Evolutionary conservation across 2,113 vertebrate species (phyloP).

Genomic region (Crotalus viridis): DNA sequence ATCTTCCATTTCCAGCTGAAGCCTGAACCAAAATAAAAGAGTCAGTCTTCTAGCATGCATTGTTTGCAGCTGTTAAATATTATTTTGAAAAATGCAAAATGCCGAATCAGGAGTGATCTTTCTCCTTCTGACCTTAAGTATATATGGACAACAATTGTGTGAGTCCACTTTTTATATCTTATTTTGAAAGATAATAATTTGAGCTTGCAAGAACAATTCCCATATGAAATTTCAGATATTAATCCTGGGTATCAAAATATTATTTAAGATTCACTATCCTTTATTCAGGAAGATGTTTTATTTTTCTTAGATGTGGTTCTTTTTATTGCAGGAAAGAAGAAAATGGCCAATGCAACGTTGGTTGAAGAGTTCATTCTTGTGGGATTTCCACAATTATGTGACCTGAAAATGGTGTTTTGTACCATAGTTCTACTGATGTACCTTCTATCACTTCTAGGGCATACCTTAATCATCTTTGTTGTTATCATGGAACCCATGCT

Average conservation of each 20-base stretch:
- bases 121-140: no score
- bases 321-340: background rate
- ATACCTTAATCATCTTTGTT: background rate
- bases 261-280: background rate
- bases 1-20: no score
- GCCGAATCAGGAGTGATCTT: no score
- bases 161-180: background rate
- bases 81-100: no score
- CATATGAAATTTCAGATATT: background rate
- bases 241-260: background rate
- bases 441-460: slow-evolving; percentile 18
- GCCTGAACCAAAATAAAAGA: no score
- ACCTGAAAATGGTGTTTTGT: background rate
- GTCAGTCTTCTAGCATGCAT: no score
- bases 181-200: background rate
- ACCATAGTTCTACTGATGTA: slow-evolving; percentile 13
- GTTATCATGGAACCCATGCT: slow-evolving; percentile 2
- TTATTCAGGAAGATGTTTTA: no score
- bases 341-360: background rate
- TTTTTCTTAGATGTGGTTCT: no score
- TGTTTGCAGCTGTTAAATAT: no score
- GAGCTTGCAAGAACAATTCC: background rate
- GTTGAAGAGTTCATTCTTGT: slow-evolving; percentile 17
- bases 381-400: slow-evolving; percentile 22
- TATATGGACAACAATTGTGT: background rate